Evolutionary conservation across 2,797 vertebrate species (phyloP).

Genomic region (Microchirus variegatus): DNA sequence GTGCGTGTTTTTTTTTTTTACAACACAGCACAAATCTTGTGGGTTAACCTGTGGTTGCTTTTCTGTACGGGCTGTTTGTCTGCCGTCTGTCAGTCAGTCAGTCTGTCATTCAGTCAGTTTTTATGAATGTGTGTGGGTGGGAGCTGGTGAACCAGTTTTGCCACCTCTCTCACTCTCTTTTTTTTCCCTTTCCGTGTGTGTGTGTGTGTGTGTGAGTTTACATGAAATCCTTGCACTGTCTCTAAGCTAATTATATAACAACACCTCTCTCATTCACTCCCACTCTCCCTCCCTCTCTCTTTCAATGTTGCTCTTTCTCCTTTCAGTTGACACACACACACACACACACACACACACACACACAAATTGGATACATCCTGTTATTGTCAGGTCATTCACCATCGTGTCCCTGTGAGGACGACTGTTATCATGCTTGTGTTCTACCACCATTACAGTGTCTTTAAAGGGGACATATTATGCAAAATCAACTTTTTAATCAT

Average conservation of each 20-base stretch:
- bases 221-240: conserved; percentile 61
- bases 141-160: conserved; percentile 75
- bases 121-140: conserved; percentile 81
- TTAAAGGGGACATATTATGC: no score
- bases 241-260: conserved; percentile 77
- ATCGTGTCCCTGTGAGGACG: conserved; percentile 52
- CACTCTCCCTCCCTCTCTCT: conserved; percentile 34
- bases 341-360: conserved; percentile 16
- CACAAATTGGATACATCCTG: conserved; percentile 63
- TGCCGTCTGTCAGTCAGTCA: conserved; percentile 58
- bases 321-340: conserved; percentile 27
- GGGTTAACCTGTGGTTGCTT: conserved; percentile 53
- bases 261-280: conserved; percentile 67
- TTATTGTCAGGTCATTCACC: conserved; percentile 66
- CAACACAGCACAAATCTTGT: conserved; percentile 23
- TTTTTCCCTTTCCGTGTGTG: conserved; percentile 19
- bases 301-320: conserved; percentile 35
- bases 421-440: conserved; percentile 51
- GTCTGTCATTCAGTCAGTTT: conserved; percentile 76
- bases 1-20: conserved; percentile 10
- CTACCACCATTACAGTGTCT: conserved; percentile 22
- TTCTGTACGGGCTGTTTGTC: conserved; percentile 59
- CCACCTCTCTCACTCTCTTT: conserved; percentile 43
- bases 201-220: conserved; percentile 11
- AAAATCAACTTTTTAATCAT: no score